Conservation (phyloP, 35 echinoderm and acorn worm species). For the Ophioderma brevispina region DNA sequence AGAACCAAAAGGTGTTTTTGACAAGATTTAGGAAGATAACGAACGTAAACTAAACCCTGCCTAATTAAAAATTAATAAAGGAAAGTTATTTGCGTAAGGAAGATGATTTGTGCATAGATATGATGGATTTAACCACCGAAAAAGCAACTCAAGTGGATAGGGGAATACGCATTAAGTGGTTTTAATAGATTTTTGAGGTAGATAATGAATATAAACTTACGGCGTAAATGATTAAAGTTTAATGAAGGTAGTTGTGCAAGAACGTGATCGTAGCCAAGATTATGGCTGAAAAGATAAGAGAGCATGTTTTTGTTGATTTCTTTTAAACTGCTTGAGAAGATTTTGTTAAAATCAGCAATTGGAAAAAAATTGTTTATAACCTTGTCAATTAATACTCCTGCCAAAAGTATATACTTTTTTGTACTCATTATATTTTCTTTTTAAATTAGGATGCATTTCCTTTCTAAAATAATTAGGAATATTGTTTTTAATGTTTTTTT, state of each 20-base stretch:
- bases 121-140: not conserved
- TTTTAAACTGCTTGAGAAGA: not conserved
- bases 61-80: constrained; percentile 1
- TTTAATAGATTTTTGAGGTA: not conserved
- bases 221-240: not conserved
- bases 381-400: not conserved
- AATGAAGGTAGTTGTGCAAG: not conserved
- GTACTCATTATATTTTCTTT: not conserved
- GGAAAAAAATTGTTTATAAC: too few species aligned
- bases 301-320: not conserved
- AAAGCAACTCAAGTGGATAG: not conserved
- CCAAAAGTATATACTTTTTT: not conserved
- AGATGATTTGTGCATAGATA: not conserved
- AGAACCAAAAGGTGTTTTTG: too few species aligned
- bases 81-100: not conserved
- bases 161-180: not conserved
- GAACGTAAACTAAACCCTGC: not conserved
- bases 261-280: not conserved
- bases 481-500: too few species aligned
- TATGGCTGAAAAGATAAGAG: not conserved
- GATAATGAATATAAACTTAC: not conserved
- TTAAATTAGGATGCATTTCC: not conserved
- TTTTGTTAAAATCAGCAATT: too few species aligned
- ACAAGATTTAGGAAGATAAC: not conserved
- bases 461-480: not conserved